Evolutionary conservation across 1,140 invertebrate species (phyloP), one percentile per base, ranked within the genome.

Genomic region (Luehdorfia chinensis): DNA sequence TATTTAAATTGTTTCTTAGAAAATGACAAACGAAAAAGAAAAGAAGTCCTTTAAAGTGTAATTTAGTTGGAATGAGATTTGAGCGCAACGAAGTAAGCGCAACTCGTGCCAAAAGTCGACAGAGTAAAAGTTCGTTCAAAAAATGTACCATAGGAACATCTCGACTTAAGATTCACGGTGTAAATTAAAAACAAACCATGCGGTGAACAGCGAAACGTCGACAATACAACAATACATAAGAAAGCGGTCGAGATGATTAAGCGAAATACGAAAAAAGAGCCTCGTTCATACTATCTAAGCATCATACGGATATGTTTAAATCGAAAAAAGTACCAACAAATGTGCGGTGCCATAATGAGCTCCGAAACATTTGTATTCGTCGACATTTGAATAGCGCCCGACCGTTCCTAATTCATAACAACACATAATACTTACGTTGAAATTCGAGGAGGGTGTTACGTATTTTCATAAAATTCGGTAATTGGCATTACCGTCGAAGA

Each of bases 401-500:
- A 52, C 59, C 62, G 54, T 63, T 58, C 44, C 50, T 53, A 56
- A 63, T 69, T 64, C 41, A 59, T 63, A 61, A 59, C 61, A 59
- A 50, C 54, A 57, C 36, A 49, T 50, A 52, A 58, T 54, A 50
- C 30, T 2, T 51, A 58, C 47, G 48, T 32, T 18, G 41, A 44
- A 36, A 47, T 31, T 28, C 11, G 28, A 3, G 28, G 12, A 11
- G 18, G 23, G 28, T 47, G 41, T 55, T 55, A 21, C 50, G 54
- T 59, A 64, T 56, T 59, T 52, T 32, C 41, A 61, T 56, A 57
- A 60, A 54, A 49, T 62, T 63, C 28, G 28, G 34, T 52, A 55
- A 27, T 30, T 25, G 21, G 32, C 28, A 5, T 27, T 25, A 27
- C 45, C 31, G 31, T 43, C 31, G 34, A 51, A 36, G 33, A 11